A percentile compares a stretch with the other conserved stretches of the same genome.
Evolutionary conservation across 2,888 invertebrate species (phyloP).

Genomic region (Cheilosia scutellata): DNA sequence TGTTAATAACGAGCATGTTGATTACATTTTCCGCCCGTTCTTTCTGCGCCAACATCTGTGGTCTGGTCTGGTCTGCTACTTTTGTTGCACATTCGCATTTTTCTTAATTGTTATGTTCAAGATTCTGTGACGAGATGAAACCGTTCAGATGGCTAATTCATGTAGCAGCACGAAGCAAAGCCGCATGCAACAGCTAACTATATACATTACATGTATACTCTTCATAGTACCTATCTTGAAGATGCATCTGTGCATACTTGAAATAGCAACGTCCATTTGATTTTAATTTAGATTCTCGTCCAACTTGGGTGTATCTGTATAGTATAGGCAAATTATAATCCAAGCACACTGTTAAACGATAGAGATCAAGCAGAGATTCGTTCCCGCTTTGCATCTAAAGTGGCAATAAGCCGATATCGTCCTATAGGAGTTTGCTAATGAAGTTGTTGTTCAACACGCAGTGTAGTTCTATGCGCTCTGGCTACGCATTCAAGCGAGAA

Average conservation of each 20-base stretch:
- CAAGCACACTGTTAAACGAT: not conserved
- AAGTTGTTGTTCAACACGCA: slow-evolving; percentile 45
- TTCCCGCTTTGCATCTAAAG: slow-evolving; percentile 11
- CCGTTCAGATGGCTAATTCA: slow-evolving; percentile 49
- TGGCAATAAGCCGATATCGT: slow-evolving; percentile 32
- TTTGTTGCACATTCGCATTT: slow-evolving; percentile 24
- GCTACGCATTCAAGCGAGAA: slow-evolving; percentile 38
- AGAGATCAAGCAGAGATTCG: slow-evolving; percentile 1
- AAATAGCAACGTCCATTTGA: slow-evolving; percentile 46
- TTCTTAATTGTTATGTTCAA: slow-evolving; percentile 51
- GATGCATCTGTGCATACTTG: slow-evolving; percentile 45
- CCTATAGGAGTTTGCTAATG: slow-evolving; percentile 22
- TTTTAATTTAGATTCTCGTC: slow-evolving; percentile 46
- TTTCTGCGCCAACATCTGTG: not conserved
- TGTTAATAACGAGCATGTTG: slow-evolving; percentile 17
- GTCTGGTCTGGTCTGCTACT: slow-evolving; percentile 2
- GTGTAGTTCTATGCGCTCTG: slow-evolving; percentile 32
- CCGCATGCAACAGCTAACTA: slow-evolving; percentile 5
- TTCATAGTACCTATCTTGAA: slow-evolving; percentile 27
- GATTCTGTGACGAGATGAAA: slow-evolving; percentile 63
- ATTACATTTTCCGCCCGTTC: slow-evolving; percentile 3
- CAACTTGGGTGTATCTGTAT: not conserved
- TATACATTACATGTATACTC: not conserved
- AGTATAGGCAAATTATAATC: slow-evolving; percentile 24
- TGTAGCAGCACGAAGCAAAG: slow-evolving; percentile 29